A percentile compares a stretch with the other conserved stretches of the same genome.
These are phyloP conservation scores for Oryzias sinensis DNA, from an alignment of 2,797 vertebrate species.

Conservation along the genomic window DNA sequence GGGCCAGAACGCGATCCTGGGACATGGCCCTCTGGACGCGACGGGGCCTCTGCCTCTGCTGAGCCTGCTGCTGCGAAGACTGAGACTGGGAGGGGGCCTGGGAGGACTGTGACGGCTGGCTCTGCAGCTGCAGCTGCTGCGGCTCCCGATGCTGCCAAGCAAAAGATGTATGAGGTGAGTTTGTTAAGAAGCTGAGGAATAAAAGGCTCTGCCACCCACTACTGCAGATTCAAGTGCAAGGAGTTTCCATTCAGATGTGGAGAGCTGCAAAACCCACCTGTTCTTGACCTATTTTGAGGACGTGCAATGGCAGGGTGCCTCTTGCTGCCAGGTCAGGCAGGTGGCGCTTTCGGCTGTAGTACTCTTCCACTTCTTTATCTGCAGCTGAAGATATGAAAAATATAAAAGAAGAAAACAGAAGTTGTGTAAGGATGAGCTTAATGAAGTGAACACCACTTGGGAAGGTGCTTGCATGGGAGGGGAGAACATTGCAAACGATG, in stretches of 20 bases:
- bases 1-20: slow-evolving; percentile 94
- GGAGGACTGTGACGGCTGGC: slow-evolving; percentile 58
- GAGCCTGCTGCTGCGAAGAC: slow-evolving; percentile 78
- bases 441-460: slow-evolving; percentile 6
- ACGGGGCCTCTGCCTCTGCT: slow-evolving; percentile 86
- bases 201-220: slow-evolving; percentile 21
- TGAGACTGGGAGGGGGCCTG: slow-evolving; percentile 64
- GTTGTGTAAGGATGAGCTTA: slow-evolving; percentile 28
- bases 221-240: slow-evolving; percentile 6
- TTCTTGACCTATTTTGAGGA: slow-evolving; percentile 92
- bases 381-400: slow-evolving; percentile 72
- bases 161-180: slow-evolving; percentile 45
- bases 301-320: slow-evolving; percentile 93
- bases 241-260: slow-evolving; percentile 10
- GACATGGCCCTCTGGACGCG: slow-evolving; percentile 97
- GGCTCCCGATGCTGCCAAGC: slow-evolving; percentile 65
- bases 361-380: slow-evolving; percentile 96
- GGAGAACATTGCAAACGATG: slow-evolving; percentile 40
- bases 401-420: slow-evolving; percentile 12
- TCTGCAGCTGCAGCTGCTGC: slow-evolving; percentile 60
- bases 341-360: slow-evolving; percentile 93
- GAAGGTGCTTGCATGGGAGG: background rate
- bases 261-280: slow-evolving; percentile 57
- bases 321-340: slow-evolving; percentile 94
- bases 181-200: slow-evolving; percentile 31